These are phyloP conservation scores for Setipinna tenuifilis DNA, from an alignment of 2,797 vertebrate genomes.

Conservation along the genomic window DNA sequence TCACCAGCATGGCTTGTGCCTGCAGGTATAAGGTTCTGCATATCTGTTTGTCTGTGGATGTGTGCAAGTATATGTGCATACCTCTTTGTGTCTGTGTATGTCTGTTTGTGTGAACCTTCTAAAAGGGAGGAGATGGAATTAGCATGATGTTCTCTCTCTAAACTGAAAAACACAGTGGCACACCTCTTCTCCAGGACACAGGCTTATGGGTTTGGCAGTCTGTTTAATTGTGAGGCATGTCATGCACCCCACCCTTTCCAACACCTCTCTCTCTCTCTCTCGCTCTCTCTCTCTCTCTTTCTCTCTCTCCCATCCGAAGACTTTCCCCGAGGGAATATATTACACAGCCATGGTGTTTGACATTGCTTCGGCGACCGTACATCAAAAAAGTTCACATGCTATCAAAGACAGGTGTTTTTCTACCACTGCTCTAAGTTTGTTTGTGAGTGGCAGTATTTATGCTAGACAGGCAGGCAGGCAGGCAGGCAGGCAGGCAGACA, in stretches of 20 bases:
- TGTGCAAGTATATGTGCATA: background rate
- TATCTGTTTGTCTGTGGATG: constrained; percentile 29
- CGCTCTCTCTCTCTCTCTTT: background rate
- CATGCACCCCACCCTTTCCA: too few species aligned
- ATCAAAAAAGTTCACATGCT: constrained; percentile 43
- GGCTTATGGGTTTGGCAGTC: too few species aligned
- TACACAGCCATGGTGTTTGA: constrained; percentile 34
- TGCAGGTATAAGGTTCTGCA: constrained; percentile 21
- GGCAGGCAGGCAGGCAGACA: background rate
- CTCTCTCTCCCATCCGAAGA: constrained; percentile 9
- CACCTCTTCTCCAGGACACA: background rate
- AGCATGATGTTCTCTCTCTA: background rate
- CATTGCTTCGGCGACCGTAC: constrained; percentile 26
- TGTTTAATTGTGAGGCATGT: too few species aligned
- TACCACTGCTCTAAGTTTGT: background rate
- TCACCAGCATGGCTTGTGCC: background rate
- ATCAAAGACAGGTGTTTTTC: constrained; percentile 49
- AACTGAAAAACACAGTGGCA: background rate
- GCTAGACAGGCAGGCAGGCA: background rate
- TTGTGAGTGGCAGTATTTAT: background rate
- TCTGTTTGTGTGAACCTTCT: too few species aligned
- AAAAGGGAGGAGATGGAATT: background rate
- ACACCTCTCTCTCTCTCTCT: background rate
- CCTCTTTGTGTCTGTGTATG: too few species aligned
- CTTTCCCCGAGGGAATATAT: constrained; percentile 18